A percentile compares a stretch with the other conserved stretches of the same genome.
phyloP scores from a whole-genome alignment of 1,140 invertebrate species.

The Geopemphigus sp. region DNA sequence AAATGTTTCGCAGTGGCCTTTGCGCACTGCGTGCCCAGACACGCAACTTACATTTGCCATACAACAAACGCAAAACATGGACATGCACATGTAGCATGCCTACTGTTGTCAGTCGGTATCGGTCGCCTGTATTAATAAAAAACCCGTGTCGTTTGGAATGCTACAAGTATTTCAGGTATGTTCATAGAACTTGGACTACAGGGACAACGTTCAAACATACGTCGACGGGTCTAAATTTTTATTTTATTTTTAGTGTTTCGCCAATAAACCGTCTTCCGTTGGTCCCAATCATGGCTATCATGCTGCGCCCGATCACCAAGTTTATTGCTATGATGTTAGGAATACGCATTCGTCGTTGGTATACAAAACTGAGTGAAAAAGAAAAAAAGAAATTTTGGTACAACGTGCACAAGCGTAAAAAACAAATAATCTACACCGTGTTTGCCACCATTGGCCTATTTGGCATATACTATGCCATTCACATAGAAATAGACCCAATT shows the following conservation, averaged over 20 bases:
- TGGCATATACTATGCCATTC: background rate
- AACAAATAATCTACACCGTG: background rate
- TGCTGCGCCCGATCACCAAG: conserved; percentile 6
- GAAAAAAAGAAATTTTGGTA: conserved; percentile 33
- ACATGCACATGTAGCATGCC: background rate
- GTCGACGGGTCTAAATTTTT: background rate
- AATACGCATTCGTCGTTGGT: conserved; percentile 30
- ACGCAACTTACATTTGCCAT: background rate
- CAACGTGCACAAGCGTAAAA: background rate
- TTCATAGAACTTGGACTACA: too few species aligned
- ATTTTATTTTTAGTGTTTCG: conserved; percentile 20
- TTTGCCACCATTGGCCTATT: background rate
- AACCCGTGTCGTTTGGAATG: too few species aligned
- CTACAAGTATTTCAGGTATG: background rate
- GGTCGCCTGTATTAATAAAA: background rate
- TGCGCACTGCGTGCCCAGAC: background rate
- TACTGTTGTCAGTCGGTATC: background rate
- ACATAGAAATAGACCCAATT: conserved; percentile 18
- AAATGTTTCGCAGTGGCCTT: background rate
- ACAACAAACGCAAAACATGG: too few species aligned
- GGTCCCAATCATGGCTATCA: background rate
- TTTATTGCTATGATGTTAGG: conserved; percentile 42
- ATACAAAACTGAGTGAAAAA: conserved; percentile 17
- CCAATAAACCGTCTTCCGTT: background rate
- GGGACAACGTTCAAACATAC: too few species aligned